Evolutionary conservation across 1,140 invertebrate species (phyloP).

Genomic region (Nixonia krombeini): DNA sequence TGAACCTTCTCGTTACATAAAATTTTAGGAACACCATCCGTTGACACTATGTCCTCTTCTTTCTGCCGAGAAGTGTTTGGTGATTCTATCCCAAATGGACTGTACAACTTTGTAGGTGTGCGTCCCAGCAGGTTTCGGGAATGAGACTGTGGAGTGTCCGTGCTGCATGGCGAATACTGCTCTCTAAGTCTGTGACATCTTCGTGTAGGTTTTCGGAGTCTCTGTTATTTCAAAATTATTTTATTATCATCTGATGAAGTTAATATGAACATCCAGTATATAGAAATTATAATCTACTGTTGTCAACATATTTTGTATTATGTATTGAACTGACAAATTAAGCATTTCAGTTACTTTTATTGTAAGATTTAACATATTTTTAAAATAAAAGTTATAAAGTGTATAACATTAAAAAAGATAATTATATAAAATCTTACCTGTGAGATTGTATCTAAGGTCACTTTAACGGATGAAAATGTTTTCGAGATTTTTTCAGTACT

Average conservation of each 20-base stretch:
- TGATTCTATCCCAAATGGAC: slow-evolving; percentile 77
- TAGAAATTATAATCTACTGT: too few species aligned
- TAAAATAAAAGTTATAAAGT: too few species aligned
- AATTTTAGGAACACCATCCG: slow-evolving; percentile 24
- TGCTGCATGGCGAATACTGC: slow-evolving; percentile 68
- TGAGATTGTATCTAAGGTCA: slow-evolving; percentile 74
- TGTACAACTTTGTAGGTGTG: slow-evolving; percentile 77
- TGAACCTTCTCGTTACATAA: slow-evolving; percentile 20
- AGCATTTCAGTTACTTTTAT: too few species aligned
- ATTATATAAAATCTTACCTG: slow-evolving; percentile 71
- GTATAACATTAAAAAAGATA: too few species aligned
- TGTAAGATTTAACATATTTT: too few species aligned
- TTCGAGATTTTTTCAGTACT: slow-evolving; percentile 74
- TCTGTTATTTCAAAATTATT: slow-evolving; percentile 58
- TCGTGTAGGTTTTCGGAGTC: slow-evolving; percentile 74
- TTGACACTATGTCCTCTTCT: slow-evolving; percentile 48
- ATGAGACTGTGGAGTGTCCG: slow-evolving; percentile 70
- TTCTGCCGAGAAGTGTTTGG: slow-evolving; percentile 67
- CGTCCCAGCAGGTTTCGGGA: slow-evolving; percentile 73
- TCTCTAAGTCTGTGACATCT: slow-evolving; percentile 74
- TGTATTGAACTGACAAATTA: too few species aligned
- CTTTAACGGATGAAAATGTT: slow-evolving; percentile 74
- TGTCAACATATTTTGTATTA: too few species aligned
- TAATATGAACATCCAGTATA: too few species aligned
- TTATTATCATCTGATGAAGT: slow-evolving; percentile 5